phyloP scores from a whole-genome alignment of 2,888 invertebrate genomes.

The Coenonympha arcania region DNA sequence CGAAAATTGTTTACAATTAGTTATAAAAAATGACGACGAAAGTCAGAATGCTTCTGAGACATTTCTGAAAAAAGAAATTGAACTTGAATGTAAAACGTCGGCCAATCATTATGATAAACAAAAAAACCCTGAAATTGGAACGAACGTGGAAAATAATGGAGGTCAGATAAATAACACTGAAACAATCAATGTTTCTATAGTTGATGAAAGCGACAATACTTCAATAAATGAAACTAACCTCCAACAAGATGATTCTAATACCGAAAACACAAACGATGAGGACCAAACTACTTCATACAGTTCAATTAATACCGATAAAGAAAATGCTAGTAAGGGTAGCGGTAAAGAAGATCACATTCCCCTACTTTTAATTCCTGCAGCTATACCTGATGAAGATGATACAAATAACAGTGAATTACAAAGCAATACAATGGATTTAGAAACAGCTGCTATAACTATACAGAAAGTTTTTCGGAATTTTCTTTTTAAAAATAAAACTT shows the following conservation, averaged over 20 bases:
- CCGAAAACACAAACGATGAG: background rate
- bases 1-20: background rate
- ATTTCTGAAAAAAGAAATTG: background rate
- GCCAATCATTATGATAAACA: background rate
- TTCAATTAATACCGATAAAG: background rate
- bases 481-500: conserved; percentile 62
- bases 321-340: background rate
- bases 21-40: background rate
- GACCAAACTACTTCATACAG: background rate
- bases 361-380: background rate
- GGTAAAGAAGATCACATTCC: background rate
- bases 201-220: background rate
- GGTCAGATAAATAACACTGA: background rate
- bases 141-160: background rate
- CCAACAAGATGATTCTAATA: background rate
- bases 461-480: conserved; percentile 73
- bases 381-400: conserved; percentile 10
- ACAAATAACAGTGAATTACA: conserved; percentile 17
- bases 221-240: background rate
- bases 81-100: background rate
- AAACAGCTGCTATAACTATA: conserved; percentile 73
- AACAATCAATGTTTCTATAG: background rate
- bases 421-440: conserved; percentile 55
- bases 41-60: background rate
- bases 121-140: background rate